Conservation (phyloP, 2,888 invertebrate genomes). For the Folsomia manolachei region DNA sequence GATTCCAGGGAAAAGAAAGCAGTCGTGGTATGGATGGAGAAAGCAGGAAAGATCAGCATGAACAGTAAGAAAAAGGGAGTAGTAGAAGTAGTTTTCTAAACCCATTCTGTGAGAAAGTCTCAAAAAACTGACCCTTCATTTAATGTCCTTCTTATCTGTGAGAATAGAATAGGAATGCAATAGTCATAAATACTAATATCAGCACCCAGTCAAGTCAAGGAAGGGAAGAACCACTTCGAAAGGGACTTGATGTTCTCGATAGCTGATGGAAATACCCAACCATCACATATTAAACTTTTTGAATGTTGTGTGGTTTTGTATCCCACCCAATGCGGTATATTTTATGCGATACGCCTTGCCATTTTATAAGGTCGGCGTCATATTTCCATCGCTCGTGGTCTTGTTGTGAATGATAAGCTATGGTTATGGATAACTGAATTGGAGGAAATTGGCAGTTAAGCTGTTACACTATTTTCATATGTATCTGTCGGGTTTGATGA, state of each 20-base stretch:
- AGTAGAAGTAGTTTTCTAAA: neutral
- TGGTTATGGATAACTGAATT: no score
- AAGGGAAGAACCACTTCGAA: neutral
- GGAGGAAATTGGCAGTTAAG: no score
- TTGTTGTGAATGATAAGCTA: neutral
- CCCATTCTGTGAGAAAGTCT: constrained; percentile 9
- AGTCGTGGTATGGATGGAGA: no score
- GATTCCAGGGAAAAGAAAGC: neutral
- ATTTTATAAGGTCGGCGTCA: neutral
- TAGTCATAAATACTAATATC: constrained; percentile 22
- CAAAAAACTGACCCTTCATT: constrained; percentile 17
- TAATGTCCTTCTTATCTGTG: constrained; percentile 15
- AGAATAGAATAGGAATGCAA: constrained; percentile 10
- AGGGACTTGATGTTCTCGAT: neutral
- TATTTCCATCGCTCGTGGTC: neutral
- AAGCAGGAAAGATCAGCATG: no score
- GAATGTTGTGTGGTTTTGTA: neutral
- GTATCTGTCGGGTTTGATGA: no score
- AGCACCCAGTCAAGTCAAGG: no score
- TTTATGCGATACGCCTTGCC: neutral
- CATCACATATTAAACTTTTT: neutral
- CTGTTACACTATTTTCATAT: no score
- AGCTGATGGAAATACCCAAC: neutral
- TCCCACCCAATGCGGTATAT: neutral
- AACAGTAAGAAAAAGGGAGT: no score